Conservation (phyloP, 2,113 vertebrate species). For the Nycticorax nycticorax region DNA sequence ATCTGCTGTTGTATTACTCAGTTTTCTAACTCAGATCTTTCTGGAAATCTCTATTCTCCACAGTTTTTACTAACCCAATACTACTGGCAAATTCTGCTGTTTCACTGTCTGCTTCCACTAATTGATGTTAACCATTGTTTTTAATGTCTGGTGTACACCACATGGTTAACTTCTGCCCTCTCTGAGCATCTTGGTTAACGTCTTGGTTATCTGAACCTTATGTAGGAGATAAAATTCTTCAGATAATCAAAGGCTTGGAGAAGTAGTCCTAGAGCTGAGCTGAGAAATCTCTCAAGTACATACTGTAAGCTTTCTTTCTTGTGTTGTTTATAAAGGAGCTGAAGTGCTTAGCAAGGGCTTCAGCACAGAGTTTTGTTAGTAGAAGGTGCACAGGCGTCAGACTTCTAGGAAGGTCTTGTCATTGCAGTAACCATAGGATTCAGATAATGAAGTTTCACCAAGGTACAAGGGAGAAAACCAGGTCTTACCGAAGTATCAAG, state of each 20-base stretch:
- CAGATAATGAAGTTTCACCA: background rate
- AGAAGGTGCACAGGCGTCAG: background rate
- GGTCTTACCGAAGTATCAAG: background rate
- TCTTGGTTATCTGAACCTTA: conserved; percentile 24
- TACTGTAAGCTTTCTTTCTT: background rate
- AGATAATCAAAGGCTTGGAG: background rate
- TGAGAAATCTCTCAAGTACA: background rate
- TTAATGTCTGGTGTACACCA: background rate
- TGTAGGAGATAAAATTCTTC: background rate
- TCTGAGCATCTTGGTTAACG: background rate
- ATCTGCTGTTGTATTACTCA: conserved; percentile 55
- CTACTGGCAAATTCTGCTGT: conserved; percentile 10
- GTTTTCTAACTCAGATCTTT: conserved; percentile 45
- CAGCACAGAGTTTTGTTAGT: background rate
- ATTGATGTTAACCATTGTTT: conserved; percentile 53
- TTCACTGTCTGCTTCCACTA: conserved; percentile 56
- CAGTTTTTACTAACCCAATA: conserved; percentile 54
- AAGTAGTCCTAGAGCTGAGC: background rate
- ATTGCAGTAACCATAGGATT: background rate
- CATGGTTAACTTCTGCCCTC: conserved; percentile 28
- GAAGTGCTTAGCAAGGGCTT: background rate
- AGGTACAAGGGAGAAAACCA: background rate
- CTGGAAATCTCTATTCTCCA: background rate
- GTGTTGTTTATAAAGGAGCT: background rate
- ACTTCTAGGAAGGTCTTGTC: background rate